Percentiles rank a stretch among this genome's conserved stretches.
Evolutionary conservation across 2,888 invertebrate genomes (phyloP).

Genomic region (Auanema freiburgensis): DNA sequence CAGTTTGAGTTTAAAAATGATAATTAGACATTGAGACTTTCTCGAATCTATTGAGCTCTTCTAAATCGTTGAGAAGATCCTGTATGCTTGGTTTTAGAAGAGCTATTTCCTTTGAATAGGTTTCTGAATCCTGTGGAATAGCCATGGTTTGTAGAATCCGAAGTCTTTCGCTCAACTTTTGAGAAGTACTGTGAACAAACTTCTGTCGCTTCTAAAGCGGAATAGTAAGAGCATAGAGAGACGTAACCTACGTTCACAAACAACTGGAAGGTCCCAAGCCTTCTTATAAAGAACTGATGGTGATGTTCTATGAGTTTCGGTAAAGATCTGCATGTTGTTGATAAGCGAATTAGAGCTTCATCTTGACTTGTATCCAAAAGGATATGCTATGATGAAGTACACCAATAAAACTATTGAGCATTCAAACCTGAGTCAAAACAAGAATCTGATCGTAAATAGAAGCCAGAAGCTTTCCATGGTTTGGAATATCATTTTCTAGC

Average conservation of each 20-base stretch:
- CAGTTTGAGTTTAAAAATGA: neutral
- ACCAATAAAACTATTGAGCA: neutral
- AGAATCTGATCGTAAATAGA: conserved; percentile 51
- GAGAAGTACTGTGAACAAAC: conserved; percentile 32
- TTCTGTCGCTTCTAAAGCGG: conserved; percentile 48
- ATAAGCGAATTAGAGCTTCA: conserved; percentile 36
- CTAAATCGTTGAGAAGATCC: conserved; percentile 41
- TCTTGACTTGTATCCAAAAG: conserved; percentile 40
- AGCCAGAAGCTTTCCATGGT: conserved; percentile 33
- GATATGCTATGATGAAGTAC: conserved; percentile 26
- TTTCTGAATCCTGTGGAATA: conserved; percentile 36
- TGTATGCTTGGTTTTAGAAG: conserved; percentile 42
- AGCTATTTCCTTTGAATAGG: conserved; percentile 34
- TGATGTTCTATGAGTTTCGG: conserved; percentile 40
- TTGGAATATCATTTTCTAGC: conserved; percentile 40
- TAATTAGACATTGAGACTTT: conserved; percentile 23
- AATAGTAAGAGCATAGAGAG: conserved; percentile 9
- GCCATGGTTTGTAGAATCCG: conserved; percentile 44
- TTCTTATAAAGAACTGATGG: conserved; percentile 38
- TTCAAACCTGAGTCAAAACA: conserved; percentile 46
- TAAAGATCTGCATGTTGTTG: conserved; percentile 33
- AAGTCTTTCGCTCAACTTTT: conserved; percentile 39
- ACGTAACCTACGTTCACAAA: conserved; percentile 33
- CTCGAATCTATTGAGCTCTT: conserved; percentile 50
- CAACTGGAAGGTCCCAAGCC: conserved; percentile 35